Percentiles rank a stretch among this genome's conserved stretches.
These are phyloP conservation scores for Sarcophaga caerulescens DNA, from an alignment of 2,888 invertebrate species.

Conservation along the genomic window DNA sequence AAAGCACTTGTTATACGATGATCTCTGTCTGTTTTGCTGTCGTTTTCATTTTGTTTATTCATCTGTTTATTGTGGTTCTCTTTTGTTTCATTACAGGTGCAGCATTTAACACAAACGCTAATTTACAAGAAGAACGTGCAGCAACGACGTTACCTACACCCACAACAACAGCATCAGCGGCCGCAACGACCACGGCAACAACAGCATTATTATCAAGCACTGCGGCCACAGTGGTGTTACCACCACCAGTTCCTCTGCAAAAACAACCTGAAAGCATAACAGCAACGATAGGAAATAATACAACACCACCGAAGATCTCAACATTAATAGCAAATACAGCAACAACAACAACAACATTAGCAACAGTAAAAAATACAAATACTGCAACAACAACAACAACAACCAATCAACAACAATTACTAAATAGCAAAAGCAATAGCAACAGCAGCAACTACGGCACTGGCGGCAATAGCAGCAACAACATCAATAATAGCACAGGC, in stretches of 20 bases:
- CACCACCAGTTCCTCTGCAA: conserved; percentile 28
- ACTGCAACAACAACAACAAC: conserved; percentile 35
- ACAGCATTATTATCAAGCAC: conserved; percentile 60
- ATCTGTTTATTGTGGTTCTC: conserved; percentile 68
- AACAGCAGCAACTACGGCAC: not conserved
- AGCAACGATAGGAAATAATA: conserved; percentile 64
- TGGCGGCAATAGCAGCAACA: conserved; percentile 5
- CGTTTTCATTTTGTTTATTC: conserved; percentile 72
- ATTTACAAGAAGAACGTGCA: conserved; percentile 66
- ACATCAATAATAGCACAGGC: conserved; percentile 46
- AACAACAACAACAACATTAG: conserved; percentile 42
- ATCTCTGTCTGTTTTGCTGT: conserved; percentile 67
- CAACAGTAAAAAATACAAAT: conserved; percentile 14
- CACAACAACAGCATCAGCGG: conserved; percentile 37
- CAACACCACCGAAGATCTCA: conserved; percentile 69
- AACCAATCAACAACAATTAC: not conserved
- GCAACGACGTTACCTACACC: conserved; percentile 51
- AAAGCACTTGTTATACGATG: conserved; percentile 68
- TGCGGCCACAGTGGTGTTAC: conserved; percentile 41
- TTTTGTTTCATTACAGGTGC: conserved; percentile 72
- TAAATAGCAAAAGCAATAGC: conserved; percentile 41
- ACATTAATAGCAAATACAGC: conserved; percentile 54
- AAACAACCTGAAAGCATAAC: conserved; percentile 44
- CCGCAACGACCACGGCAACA: conserved; percentile 44
- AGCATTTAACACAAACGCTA: conserved; percentile 75